These are phyloP conservation scores for Ctenomys sociabilis DNA, from an alignment of 2,113 vertebrate genomes.

Conservation along the genomic window DNA sequence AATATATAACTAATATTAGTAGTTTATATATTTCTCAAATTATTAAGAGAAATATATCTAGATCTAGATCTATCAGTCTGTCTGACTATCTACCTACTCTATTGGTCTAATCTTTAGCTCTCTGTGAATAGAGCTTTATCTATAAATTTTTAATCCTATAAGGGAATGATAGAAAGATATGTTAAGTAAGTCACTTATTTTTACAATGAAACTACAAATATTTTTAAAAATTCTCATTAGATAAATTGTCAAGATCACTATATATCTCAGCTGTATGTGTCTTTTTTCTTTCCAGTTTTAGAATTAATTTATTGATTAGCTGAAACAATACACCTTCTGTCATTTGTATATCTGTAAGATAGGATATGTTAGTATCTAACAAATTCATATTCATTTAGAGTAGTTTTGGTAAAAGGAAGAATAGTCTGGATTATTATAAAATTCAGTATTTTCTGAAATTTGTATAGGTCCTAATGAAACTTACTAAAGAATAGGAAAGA, in stretches of 20 bases:
- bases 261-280: background rate
- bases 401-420: constrained; percentile 31
- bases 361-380: constrained; percentile 42
- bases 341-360: background rate
- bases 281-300: background rate
- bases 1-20: too few relatives aligned
- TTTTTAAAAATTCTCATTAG: background rate
- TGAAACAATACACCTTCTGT: background rate
- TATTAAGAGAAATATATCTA: background rate
- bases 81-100: background rate
- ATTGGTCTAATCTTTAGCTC: background rate
- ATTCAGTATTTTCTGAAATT: background rate
- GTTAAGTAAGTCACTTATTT: background rate
- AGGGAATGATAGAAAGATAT: background rate
- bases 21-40: background rate
- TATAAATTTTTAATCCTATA: background rate
- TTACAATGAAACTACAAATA: background rate
- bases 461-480: constrained; percentile 34
- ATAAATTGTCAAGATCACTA: background rate
- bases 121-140: background rate
- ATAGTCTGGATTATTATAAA: background rate
- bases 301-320: constrained; percentile 37
- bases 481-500: background rate
- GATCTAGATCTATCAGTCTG: background rate
- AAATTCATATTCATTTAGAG: constrained; percentile 23